These are phyloP conservation scores for Galbula dea DNA, from an alignment of 2,113 vertebrate genomes.

Conservation along the genomic window DNA sequence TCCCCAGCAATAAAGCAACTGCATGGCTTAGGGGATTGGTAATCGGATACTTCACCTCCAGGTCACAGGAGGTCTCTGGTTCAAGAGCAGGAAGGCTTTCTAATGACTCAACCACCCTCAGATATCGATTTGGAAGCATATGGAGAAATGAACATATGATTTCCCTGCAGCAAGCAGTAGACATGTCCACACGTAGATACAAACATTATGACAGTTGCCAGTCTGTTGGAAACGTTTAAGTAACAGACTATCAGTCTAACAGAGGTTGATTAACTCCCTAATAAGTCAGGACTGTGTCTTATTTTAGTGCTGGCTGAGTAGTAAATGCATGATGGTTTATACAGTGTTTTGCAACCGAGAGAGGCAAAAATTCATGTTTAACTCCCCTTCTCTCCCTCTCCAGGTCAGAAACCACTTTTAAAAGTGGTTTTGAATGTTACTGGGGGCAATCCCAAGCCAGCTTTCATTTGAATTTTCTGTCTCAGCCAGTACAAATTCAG, in stretches of 20 bases:
- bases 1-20: constrained; percentile 32
- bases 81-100: constrained; percentile 7
- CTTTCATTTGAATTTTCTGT: neutral
- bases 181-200: neutral
- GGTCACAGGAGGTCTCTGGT: constrained; percentile 24
- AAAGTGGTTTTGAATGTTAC: neutral
- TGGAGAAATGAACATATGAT: neutral
- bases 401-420: neutral
- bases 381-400: neutral
- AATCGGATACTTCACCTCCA: constrained; percentile 45
- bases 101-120: neutral
- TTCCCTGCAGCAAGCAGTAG: neutral
- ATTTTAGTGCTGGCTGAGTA: neutral
- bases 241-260: neutral
- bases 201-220: constrained; percentile 37
- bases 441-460: neutral
- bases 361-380: neutral
- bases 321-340: neutral
- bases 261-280: neutral
- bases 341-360: neutral
- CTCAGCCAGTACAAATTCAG: neutral
- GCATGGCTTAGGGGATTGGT: constrained; percentile 43
- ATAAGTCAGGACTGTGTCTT: neutral
- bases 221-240: neutral
- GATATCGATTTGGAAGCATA: neutral